phyloP scores from a whole-genome alignment of 2,888 invertebrate species.

The Chrysolina haemoptera region DNA sequence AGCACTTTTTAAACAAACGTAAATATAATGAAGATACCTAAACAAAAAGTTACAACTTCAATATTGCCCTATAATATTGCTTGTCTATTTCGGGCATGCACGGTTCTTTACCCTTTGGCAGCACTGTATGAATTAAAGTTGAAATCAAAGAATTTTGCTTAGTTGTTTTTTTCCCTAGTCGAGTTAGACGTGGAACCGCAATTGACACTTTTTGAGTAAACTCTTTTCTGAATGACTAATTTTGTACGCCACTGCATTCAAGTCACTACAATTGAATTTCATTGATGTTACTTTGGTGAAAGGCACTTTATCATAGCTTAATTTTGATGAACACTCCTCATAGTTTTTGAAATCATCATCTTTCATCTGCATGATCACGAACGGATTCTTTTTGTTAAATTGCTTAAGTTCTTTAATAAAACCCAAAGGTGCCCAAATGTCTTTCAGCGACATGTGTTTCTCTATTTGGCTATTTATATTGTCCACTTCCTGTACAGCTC shows the following conservation, averaged over 20 bases:
- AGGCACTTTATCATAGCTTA: background rate
- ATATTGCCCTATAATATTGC: slow-evolving; percentile 21
- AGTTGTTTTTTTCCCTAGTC: background rate
- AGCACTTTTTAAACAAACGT: background rate
- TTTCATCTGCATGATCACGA: background rate
- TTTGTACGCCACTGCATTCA: background rate
- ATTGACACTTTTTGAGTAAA: background rate
- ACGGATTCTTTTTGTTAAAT: background rate
- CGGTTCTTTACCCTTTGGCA: no score
- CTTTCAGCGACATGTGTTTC: slow-evolving; percentile 36
- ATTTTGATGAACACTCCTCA: slow-evolving; percentile 1
- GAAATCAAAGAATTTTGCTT: slow-evolving; percentile 3
- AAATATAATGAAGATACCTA: background rate
- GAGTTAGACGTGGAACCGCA: background rate
- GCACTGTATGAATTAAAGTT: background rate
- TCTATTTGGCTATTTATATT: slow-evolving; percentile 50
- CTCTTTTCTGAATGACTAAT: background rate
- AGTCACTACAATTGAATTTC: background rate
- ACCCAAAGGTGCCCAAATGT: slow-evolving; percentile 29
- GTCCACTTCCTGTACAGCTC: slow-evolving; percentile 54
- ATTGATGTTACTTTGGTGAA: background rate
- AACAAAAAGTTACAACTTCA: background rate
- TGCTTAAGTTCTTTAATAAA: background rate
- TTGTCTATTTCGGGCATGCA: slow-evolving; percentile 37
- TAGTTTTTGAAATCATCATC: slow-evolving; percentile 10